These are phyloP conservation scores for Nymphicus hollandicus DNA, from an alignment of 2,113 vertebrate species.

Conservation along the genomic window DNA sequence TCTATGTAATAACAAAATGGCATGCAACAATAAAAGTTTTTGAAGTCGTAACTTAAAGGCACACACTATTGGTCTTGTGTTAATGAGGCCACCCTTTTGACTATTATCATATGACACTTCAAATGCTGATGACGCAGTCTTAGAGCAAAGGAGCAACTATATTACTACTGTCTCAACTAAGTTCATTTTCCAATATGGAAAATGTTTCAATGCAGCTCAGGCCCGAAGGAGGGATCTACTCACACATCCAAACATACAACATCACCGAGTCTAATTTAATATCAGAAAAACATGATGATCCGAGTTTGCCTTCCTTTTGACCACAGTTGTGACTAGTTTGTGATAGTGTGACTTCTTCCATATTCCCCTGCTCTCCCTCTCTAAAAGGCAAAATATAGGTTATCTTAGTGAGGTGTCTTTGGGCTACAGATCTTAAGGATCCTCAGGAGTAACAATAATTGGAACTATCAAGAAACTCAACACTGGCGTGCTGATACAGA, in stretches of 20 bases:
- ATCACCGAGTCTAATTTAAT: not conserved
- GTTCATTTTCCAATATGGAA: not conserved
- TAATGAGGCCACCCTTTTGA: not conserved
- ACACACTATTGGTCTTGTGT: not conserved
- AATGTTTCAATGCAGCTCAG: not conserved
- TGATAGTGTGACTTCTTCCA: too few relatives aligned
- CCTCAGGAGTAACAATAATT: not conserved
- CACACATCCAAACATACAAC: not conserved
- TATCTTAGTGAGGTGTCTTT: not conserved
- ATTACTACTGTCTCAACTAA: not conserved
- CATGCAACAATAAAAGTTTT: not conserved
- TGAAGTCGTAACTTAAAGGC: not conserved
- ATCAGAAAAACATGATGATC: not conserved
- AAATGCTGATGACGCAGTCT: not conserved
- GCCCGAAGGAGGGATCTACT: not conserved
- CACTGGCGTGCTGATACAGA: not conserved
- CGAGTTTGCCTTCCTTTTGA: not conserved
- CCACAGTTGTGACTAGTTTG: too few relatives aligned
- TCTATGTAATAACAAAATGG: not conserved
- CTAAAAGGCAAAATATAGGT: not conserved
- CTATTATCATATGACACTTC: not conserved
- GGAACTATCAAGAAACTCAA: not conserved
- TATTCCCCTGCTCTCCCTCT: not conserved
- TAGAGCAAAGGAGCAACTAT: not conserved
- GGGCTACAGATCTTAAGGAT: not conserved